Evolutionary conservation across 2,113 vertebrate genomes (phyloP), one percentile per base, ranked within the genome.

Genomic region (Herpailurus yagouaroundi): DNA sequence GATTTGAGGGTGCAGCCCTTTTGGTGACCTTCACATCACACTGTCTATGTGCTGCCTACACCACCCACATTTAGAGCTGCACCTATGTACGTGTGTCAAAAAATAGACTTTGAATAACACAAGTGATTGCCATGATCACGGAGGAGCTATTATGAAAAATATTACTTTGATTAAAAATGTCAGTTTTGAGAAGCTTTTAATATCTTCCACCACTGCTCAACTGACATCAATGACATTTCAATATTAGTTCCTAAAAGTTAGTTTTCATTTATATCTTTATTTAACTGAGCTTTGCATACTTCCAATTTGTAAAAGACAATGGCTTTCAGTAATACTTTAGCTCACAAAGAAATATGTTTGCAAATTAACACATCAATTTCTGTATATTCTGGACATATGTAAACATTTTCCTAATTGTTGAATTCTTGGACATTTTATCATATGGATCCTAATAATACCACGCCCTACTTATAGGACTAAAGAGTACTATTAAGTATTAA

Each of bases 111-210:
- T 86, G 89, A 97, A 97, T 97, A 98, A 91, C 89, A 96, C 15
- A 64, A 97, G 89, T 97, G 91, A 94, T 91, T 95, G 96, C 86
- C 86, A 96, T 74, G 33, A 95, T 95, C 91, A 80, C 74, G 89
- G 80, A 93, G 38, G 91, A 95, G 89, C 95, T 97, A 89, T 97
- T 97, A 95, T 97, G 97, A 93, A 97, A 97, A 98, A 94, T 89
- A 93, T 96, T 94, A 97, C 89, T 97, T 98, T 97, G 97, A 98
- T 98, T 98, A 95, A 98, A 97, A 96, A 88, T 97, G 97, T 98
- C 97, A 97, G 93, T 93, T 98, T 97, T 95, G 95, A 98, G 93
- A 85, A 94, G 94, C 82, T 97, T 98, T 98, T 97, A 96, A 98
- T 97, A 97, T 97, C 97, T 98, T 94, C 83, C 71, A 84, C 83